Evolutionary conservation across 2,113 vertebrate genomes (phyloP), one percentile per base, ranked within the genome.

Genomic region (Seriola quinqueradiata): DNA sequence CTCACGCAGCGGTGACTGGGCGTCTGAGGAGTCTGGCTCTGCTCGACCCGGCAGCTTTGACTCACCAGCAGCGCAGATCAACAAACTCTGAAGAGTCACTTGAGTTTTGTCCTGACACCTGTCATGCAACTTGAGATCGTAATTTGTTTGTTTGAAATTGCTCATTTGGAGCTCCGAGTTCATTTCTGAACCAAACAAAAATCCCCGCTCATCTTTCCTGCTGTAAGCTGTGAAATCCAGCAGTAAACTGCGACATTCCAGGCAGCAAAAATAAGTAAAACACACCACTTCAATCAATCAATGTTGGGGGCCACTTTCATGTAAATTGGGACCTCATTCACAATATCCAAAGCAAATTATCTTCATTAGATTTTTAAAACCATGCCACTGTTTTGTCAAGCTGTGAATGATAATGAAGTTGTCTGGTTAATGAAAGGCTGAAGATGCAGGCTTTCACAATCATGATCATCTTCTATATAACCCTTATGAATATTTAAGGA

Each of bases 361-460:
- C 87, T 87, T 89, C 91, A 91, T 92, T 94, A 89, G 79, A 89
- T 93, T 92, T 92, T 90, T 79, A 88, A 92, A 92, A 92, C 82
- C 90, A 89, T 85, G 86, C 88, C 85, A 76, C 84, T 90, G 88
- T 87, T 94, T 94, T 94, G 87, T 94, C 93, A 94, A 94, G 93
- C 92, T 94, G 89, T 94, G 91, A 90, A 92, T 93, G 88, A 94
- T 93, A 92, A 94, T 93, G 92, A 93, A 90, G 92, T 91, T 91
- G 87, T 87, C 79, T 93, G 73, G 87, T 90, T 94, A 94, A 94
- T 94, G 91, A 93, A 92, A 85, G 92, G 71, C 90, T 87, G 85
- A 80, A 89, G 90, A 92, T 90, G 86, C 89, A 85, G 84, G 79
- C 85, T 91, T 91, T 90, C 84, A 92, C 91, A 91, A 93, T 93